Evolutionary conservation across 2,888 invertebrate genomes (phyloP).

Genomic region (Neoaliturus tenellus): DNA sequence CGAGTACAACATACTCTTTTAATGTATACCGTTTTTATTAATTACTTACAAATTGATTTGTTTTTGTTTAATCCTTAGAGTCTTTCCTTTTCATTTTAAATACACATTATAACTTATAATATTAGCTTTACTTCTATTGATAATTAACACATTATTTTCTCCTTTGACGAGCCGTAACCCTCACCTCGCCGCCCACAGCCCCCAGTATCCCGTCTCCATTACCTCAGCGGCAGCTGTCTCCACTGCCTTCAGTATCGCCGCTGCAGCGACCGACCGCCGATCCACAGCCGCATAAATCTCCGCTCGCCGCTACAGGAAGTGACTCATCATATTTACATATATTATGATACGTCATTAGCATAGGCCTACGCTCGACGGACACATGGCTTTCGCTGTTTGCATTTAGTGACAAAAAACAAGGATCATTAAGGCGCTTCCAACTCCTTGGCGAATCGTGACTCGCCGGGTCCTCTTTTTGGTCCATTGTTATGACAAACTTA

Average conservation of each 20-base stretch:
- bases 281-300: conserved; percentile 26
- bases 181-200: neutral
- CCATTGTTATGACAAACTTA: conserved; percentile 31
- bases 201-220: neutral
- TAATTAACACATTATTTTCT: too few species aligned
- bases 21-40: too few species aligned
- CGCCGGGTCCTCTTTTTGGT: neutral
- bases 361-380: conserved; percentile 44
- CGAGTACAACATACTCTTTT: too few species aligned
- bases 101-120: too few species aligned
- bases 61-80: too few species aligned
- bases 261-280: neutral
- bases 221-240: conserved; percentile 1
- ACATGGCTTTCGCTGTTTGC: conserved; percentile 46
- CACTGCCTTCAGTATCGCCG: neutral
- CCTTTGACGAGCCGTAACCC: too few species aligned
- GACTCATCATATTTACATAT: conserved; percentile 54
- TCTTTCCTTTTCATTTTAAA: too few species aligned
- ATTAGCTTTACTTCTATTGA: too few species aligned
- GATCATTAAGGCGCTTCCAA: conserved; percentile 41
- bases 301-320: conserved; percentile 51
- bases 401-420: conserved; percentile 42
- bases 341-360: conserved; percentile 54
- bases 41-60: too few species aligned
- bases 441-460: conserved; percentile 30